Evolutionary conservation across 2,888 invertebrate genomes (phyloP).

Genomic region (Coleophora deauratella): DNA sequence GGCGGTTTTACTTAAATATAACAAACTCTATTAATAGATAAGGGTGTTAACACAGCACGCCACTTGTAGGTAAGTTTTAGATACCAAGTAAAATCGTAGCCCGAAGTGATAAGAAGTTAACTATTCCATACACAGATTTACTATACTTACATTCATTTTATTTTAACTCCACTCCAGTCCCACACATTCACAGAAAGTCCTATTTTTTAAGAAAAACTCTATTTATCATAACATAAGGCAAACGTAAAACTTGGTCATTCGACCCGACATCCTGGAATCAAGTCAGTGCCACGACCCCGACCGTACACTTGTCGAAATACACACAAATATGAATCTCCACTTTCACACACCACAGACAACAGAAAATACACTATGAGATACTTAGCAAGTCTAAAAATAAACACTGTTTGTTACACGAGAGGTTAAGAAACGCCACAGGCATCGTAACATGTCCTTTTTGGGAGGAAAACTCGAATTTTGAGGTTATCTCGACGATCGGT

Average conservation of each 20-base stretch:
- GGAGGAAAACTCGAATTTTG: conserved; percentile 52
- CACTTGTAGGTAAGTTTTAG: too few species aligned
- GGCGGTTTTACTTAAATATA: too few species aligned
- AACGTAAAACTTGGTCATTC: conserved; percentile 13
- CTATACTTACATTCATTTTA: conserved; percentile 57
- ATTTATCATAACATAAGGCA: conserved; percentile 24
- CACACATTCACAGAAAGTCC: conserved; percentile 24
- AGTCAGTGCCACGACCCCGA: conserved; percentile 12
- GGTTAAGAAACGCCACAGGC: conserved; percentile 17
- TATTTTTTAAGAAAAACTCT: conserved; percentile 18
- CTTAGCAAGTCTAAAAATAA: conserved; percentile 11
- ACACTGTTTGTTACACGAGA: conserved; percentile 20
- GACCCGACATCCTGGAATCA: conserved; percentile 21
- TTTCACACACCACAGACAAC: conserved; percentile 15
- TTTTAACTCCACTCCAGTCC: conserved; percentile 12
- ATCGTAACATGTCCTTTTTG: conserved; percentile 32
- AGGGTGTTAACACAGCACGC: too few species aligned
- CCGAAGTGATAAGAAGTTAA: background rate
- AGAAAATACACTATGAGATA: conserved; percentile 4
- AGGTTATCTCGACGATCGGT: conserved; percentile 63
- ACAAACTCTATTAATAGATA: too few species aligned
- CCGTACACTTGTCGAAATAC: conserved; percentile 24
- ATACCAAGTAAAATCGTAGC: too few species aligned
- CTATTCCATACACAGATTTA: background rate
- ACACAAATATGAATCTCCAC: conserved; percentile 19